These are phyloP conservation scores for Holacanthella duospinosa DNA, from an alignment of 2,888 invertebrate species.

Conservation along the genomic window DNA sequence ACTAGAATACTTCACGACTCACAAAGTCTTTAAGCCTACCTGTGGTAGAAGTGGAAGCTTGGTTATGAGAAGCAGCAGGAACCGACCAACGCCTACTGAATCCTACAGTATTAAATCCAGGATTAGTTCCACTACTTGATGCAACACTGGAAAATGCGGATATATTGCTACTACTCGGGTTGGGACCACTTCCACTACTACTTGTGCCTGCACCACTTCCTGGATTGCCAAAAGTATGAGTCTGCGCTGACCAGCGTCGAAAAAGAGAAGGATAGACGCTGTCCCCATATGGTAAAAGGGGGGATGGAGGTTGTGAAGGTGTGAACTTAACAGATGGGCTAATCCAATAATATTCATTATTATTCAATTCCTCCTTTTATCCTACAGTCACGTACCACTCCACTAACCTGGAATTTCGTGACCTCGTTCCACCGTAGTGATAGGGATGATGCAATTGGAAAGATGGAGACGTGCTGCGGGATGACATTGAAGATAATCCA, in stretches of 20 bases:
- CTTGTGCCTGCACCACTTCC: constrained; percentile 18
- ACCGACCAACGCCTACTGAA: constrained; percentile 36
- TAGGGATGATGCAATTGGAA: constrained; percentile 31
- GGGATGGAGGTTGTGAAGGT: constrained; percentile 36
- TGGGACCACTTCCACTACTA: constrained; percentile 17
- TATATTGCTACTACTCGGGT: constrained; percentile 20
- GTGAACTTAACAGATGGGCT: constrained; percentile 37
- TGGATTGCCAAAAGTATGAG: constrained; percentile 25
- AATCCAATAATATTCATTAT: neutral
- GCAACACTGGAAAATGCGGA: constrained; percentile 18
- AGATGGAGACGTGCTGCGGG: constrained; percentile 34
- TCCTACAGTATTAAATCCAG: constrained; percentile 16
- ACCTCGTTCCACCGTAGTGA: constrained; percentile 23
- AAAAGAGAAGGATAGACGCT: constrained; percentile 34
- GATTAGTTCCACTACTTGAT: constrained; percentile 11
- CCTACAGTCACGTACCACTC: neutral
- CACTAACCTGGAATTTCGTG: constrained; percentile 31
- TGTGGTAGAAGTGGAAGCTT: constrained; percentile 22
- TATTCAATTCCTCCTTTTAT: neutral
- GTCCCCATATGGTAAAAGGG: constrained; percentile 30
- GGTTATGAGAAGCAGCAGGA: constrained; percentile 29
- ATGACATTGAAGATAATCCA: constrained; percentile 33
- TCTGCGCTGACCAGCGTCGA: constrained; percentile 36
- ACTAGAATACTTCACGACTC: no score
- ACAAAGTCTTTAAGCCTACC: constrained; percentile 12